Percentiles rank a stretch among this genome's conserved stretches.
Evolutionary conservation across 2,797 vertebrate species (phyloP).

Genomic region (Protosalanx chinensis): DNA sequence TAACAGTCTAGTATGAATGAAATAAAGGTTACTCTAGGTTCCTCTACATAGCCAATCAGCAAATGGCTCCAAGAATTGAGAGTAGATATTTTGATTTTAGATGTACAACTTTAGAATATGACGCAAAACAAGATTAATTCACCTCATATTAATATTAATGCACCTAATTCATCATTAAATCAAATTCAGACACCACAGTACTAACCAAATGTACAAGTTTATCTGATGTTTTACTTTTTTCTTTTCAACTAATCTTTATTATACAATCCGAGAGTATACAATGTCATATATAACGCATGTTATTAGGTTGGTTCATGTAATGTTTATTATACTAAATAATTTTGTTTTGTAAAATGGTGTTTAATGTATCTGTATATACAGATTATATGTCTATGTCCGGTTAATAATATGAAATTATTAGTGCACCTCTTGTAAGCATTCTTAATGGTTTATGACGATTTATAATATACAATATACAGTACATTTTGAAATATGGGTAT

Average conservation of each 20-base stretch:
- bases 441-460: not conserved
- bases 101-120: not conserved
- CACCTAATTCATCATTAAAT: not conserved
- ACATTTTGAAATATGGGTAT: not conserved
- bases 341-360: not conserved
- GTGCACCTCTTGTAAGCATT: conserved; percentile 11
- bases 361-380: not conserved
- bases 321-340: not conserved
- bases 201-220: not conserved
- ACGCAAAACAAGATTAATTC: not conserved
- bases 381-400: conserved; percentile 1
- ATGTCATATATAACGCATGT: not conserved
- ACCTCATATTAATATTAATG: no score
- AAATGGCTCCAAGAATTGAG: not conserved
- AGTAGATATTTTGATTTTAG: not conserved
- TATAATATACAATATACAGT: not conserved
- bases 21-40: not conserved
- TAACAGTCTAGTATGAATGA: not conserved
- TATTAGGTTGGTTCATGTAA: not conserved
- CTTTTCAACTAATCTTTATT: not conserved
- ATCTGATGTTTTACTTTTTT: not conserved
- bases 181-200: not conserved
- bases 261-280: not conserved
- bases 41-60: no score
- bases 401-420: not conserved